Conservation (phyloP, 2,113 vertebrate genomes). For the Tonatia bakeri region DNA sequence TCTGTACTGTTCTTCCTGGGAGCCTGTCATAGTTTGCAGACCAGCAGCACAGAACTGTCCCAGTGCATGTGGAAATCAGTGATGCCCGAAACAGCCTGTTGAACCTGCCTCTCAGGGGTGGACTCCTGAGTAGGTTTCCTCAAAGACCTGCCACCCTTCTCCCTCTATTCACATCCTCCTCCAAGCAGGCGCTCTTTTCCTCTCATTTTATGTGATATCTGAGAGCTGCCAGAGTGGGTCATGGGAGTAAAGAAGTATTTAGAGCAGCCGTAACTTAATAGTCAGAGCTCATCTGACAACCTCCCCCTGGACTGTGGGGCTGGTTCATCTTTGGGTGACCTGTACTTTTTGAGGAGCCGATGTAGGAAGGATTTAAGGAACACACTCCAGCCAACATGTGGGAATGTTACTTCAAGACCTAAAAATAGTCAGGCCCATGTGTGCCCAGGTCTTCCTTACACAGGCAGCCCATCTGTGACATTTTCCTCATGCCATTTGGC, state of each 20-base stretch:
- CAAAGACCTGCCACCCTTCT: background rate
- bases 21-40: background rate
- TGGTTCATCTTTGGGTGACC: background rate
- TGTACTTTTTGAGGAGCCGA: background rate
- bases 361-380: background rate
- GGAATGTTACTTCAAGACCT: conserved; percentile 7
- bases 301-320: background rate
- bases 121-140: background rate
- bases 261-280: conserved; percentile 60
- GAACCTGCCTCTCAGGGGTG: background rate
- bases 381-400: background rate
- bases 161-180: background rate
- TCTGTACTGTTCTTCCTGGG: background rate
- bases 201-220: conserved; percentile 20
- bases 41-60: background rate
- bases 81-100: accelerated
- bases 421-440: conserved; percentile 2
- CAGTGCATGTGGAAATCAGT: accelerated
- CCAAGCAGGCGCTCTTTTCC: background rate
- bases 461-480: accelerated
- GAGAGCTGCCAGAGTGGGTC: background rate
- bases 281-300: background rate
- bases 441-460: background rate
- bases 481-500: background rate
- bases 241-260: conserved; percentile 51